Evolutionary conservation across 2,797 vertebrate genomes (phyloP).

Genomic region (Manis crassicaudata): DNA sequence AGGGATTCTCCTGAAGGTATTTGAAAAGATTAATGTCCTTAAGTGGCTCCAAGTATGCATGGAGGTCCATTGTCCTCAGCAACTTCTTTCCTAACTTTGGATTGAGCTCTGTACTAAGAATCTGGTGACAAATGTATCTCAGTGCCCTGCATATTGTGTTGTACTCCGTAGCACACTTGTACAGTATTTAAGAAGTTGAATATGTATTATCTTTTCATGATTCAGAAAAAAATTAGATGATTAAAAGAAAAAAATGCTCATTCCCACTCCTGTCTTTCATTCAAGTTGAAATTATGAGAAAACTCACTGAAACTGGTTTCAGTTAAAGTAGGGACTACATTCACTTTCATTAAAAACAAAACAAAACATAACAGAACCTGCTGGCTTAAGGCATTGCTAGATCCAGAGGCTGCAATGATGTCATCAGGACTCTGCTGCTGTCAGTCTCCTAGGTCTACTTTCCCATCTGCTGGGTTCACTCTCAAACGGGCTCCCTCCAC

Average conservation of each 20-base stretch:
- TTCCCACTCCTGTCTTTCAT: not conserved
- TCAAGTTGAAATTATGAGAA: not conserved
- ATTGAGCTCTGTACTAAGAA: not conserved
- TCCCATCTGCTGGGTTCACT: not conserved
- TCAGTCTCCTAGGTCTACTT: not conserved
- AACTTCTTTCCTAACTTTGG: not conserved
- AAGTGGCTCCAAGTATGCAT: not conserved
- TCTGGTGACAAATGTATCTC: not conserved
- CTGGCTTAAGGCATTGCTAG: not conserved
- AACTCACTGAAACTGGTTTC: not conserved
- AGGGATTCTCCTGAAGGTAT: not conserved
- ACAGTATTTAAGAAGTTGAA: too few species aligned
- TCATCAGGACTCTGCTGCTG: not conserved
- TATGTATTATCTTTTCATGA: not conserved
- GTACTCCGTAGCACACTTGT: too few species aligned
- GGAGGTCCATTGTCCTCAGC: not conserved
- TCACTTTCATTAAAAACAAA: not conserved
- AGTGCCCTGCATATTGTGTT: not conserved
- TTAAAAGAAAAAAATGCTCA: not conserved
- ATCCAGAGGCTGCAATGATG: not conserved
- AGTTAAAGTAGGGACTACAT: not conserved
- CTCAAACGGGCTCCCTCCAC: not conserved
- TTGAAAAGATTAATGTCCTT: not conserved
- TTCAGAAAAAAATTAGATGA: not conserved
- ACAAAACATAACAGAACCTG: too few species aligned